phyloP scores from a whole-genome alignment of 2,113 vertebrate species.

The Holacanthus passer region DNA sequence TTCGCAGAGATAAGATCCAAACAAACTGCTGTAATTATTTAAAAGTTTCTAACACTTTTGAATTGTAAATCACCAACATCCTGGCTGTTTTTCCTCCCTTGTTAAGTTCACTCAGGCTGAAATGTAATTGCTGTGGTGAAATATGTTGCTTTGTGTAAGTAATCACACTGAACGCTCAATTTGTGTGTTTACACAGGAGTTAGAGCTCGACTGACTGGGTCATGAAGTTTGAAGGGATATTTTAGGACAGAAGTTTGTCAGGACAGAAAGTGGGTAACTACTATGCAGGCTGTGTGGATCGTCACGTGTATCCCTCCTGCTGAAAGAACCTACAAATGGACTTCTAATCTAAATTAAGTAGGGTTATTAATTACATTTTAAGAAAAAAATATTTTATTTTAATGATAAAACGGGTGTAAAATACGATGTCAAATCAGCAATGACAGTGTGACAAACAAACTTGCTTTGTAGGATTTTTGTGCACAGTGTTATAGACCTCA shows the following conservation, averaged over 20 bases:
- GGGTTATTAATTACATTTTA: background rate
- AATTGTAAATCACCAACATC: conserved; percentile 29
- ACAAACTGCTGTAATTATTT: background rate
- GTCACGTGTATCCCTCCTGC: background rate
- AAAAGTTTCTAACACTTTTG: background rate
- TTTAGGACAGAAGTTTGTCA: background rate
- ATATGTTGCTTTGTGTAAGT: conserved; percentile 59
- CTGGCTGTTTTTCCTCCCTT: conserved; percentile 47
- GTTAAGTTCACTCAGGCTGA: conserved; percentile 58
- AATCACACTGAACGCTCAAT: conserved; percentile 61
- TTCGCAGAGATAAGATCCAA: conserved; percentile 5
- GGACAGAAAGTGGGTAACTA: background rate
- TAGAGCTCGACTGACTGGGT: conserved; percentile 36
- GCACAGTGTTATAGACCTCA: background rate
- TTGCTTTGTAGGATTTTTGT: background rate
- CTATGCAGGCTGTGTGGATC: background rate
- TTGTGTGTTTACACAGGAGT: conserved; percentile 57
- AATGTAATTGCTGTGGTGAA: conserved; percentile 62
- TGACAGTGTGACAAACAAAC: background rate
- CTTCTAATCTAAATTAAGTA: background rate
- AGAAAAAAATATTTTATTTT: too few relatives aligned
- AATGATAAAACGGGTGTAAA: background rate
- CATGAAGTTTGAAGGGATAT: conserved; percentile 6
- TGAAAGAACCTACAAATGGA: background rate
- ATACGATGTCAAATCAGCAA: background rate